phyloP scores from a whole-genome alignment of 1,140 invertebrate genomes.

The Drosophila athabasca region DNA sequence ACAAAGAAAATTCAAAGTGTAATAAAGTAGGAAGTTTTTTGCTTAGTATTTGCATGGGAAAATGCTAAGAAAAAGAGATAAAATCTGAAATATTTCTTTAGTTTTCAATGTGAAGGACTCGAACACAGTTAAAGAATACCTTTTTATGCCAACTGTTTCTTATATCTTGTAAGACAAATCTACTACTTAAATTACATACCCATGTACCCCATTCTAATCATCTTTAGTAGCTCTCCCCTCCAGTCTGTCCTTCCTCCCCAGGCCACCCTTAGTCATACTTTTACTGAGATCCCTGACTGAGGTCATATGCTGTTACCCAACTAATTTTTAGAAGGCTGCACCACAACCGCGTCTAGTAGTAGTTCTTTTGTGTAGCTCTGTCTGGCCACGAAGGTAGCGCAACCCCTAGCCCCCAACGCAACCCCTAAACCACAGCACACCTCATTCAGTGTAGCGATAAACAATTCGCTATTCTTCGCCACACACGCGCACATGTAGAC shows the following conservation, averaged over 20 bases:
- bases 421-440: neutral
- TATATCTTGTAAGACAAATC: too few species aligned
- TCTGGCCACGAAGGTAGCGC: slow-evolving; percentile 17
- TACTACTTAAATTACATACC: too few species aligned
- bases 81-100: too few species aligned
- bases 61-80: too few species aligned
- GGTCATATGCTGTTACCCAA: neutral
- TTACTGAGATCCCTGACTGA: neutral
- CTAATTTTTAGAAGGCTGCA: slow-evolving; percentile 13
- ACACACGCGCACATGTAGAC: slow-evolving; percentile 11
- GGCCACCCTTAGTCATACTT: too few species aligned
- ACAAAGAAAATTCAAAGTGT: neutral
- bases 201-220: too few species aligned
- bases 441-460: slow-evolving; percentile 8
- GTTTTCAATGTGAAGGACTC: too few species aligned
- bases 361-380: slow-evolving; percentile 31
- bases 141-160: too few species aligned
- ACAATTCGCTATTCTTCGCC: slow-evolving; percentile 18
- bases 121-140: too few species aligned
- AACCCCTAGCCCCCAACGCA: neutral
- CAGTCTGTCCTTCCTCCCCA: too few species aligned
- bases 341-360: slow-evolving; percentile 1
- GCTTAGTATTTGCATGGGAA: neutral
- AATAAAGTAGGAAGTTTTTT: slow-evolving; percentile 21
- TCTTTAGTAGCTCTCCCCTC: too few species aligned